These are phyloP conservation scores for Diplolepis rosae DNA, from an alignment of 2,888 invertebrate genomes.

Conservation along the genomic window DNA sequence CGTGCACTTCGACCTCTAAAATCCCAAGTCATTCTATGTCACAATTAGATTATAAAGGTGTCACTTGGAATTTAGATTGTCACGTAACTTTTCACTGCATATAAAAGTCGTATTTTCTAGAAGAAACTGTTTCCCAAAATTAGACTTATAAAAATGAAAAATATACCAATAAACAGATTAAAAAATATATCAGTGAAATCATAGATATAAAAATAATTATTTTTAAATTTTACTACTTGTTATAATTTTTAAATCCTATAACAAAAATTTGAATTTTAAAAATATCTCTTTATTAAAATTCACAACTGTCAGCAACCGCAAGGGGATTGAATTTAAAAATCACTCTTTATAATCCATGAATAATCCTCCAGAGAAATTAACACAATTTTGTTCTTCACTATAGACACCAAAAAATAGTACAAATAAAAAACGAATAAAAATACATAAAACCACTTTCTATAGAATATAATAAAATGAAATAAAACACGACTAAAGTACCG, in stretches of 20 bases:
- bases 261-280: no score
- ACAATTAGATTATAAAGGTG: neutral
- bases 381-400: neutral
- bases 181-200: neutral
- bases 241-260: no score
- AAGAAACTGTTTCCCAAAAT: neutral
- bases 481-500: neutral
- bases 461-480: neutral
- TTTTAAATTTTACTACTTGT: no score
- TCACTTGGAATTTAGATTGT: slow-evolving; percentile 4
- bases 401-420: neutral
- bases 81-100: neutral
- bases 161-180: neutral
- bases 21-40: neutral
- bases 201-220: no score
- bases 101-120: neutral
- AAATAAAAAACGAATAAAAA: neutral
- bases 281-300: no score
- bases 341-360: neutral
- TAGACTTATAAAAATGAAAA: neutral
- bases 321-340: neutral
- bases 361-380: neutral
- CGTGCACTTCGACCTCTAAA: neutral
- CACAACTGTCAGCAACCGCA: no score
- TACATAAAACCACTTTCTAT: neutral